Evolutionary conservation across 2,113 vertebrate species (phyloP).

Genomic region (Tiliqua scincoides): DNA sequence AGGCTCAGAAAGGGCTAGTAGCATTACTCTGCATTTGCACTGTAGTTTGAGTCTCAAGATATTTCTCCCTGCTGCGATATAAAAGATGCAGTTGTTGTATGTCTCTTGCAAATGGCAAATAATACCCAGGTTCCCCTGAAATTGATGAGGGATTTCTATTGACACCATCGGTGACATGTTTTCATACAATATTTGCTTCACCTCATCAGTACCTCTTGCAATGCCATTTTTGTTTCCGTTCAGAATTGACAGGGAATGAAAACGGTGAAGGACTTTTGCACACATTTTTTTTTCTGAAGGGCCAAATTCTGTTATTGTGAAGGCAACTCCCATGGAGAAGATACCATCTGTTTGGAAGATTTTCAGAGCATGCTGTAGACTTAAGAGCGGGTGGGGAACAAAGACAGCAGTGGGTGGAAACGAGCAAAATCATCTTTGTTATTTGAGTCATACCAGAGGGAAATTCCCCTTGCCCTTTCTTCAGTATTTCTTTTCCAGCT

Average conservation of each 20-base stretch:
- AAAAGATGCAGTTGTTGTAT: background rate
- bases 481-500: conserved; percentile 49
- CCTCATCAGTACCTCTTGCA: background rate
- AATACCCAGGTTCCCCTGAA: background rate
- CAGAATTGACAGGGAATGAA: conserved; percentile 40
- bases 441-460: conserved; percentile 67
- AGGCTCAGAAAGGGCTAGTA: too few species aligned
- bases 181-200: background rate
- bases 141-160: background rate
- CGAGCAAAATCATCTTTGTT: conserved; percentile 69
- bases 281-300: background rate
- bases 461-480: conserved; percentile 61
- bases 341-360: conserved; percentile 33
- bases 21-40: background rate
- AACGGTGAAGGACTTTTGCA: background rate
- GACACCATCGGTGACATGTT: background rate
- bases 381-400: conserved; percentile 57
- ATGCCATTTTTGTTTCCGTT: conserved; percentile 26
- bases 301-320: background rate
- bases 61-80: too few species aligned
- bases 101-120: background rate
- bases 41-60: background rate
- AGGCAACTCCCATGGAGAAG: conserved; percentile 27
- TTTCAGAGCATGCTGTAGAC: conserved; percentile 58
- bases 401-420: conserved; percentile 70